Percentiles rank a stretch among this genome's conserved stretches.
These are phyloP conservation scores for Oreochromis tanganicae DNA, from an alignment of 2,113 vertebrate species.

Conservation along the genomic window DNA sequence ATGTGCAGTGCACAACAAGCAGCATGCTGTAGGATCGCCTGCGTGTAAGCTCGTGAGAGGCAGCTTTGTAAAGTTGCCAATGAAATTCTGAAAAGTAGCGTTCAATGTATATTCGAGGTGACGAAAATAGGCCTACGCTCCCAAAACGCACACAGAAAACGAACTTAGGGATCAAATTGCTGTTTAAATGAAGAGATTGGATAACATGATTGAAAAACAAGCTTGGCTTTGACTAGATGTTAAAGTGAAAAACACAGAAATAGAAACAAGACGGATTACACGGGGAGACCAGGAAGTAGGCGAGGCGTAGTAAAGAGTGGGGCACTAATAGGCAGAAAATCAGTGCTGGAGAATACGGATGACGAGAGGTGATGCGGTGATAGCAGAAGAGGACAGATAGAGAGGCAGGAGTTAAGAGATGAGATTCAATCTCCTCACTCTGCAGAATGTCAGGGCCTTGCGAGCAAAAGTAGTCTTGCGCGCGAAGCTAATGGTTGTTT, in stretches of 20 bases:
- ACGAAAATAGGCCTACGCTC: neutral
- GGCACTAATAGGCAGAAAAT: slow-evolving; percentile 59
- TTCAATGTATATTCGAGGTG: neutral
- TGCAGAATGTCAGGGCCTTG: slow-evolving; percentile 38
- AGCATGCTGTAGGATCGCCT: slow-evolving; percentile 21
- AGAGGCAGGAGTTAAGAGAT: slow-evolving; percentile 40
- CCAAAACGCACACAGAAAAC: neutral
- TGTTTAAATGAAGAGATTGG: neutral
- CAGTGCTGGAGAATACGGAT: slow-evolving; percentile 47
- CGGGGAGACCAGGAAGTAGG: neutral
- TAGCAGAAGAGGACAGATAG: slow-evolving; percentile 53
- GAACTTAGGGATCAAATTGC: neutral
- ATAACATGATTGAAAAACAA: neutral
- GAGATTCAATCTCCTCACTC: slow-evolving; percentile 58
- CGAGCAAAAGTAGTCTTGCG: slow-evolving; percentile 46
- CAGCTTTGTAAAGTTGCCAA: neutral
- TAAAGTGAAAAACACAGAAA: neutral
- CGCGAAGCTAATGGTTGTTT: slow-evolving; percentile 64
- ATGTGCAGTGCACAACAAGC: slow-evolving; percentile 56
- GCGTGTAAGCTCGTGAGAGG: neutral
- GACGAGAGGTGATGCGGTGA: slow-evolving; percentile 49
- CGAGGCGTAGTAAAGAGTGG: slow-evolving; percentile 41
- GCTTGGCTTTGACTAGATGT: neutral
- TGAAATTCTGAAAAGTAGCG: neutral
- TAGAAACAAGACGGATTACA: neutral